A percentile compares a stretch with the other conserved stretches of the same genome.
Evolutionary conservation across 1,140 invertebrate genomes (phyloP).

Genomic region (Ladona fulva): DNA sequence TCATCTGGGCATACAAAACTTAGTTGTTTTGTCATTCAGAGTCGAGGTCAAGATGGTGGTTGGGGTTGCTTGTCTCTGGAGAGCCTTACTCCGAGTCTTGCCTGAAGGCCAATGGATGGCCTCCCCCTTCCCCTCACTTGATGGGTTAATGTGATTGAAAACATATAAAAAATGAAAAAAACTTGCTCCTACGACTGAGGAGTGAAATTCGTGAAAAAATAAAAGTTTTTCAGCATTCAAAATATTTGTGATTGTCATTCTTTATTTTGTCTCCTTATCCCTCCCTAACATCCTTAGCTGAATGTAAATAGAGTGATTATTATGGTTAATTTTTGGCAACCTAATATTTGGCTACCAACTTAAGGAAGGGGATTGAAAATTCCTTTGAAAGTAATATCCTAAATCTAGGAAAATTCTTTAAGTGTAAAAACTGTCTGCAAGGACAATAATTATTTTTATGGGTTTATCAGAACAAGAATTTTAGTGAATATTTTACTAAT

Average conservation of each 20-base stretch:
- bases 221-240: conserved; percentile 10
- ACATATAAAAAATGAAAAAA: neutral
- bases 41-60: neutral
- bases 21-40: neutral
- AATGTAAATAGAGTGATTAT: too few relatives aligned
- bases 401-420: too few relatives aligned
- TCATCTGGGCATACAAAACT: neutral
- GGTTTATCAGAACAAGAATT: too few relatives aligned
- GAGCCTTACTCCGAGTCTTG: neutral
- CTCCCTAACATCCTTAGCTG: too few relatives aligned
- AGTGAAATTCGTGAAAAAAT: neutral
- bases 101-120: neutral
- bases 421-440: too few relatives aligned
- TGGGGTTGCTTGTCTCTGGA: neutral
- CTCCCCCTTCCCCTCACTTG: neutral
- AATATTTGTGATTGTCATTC: neutral
- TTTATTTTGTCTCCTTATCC: too few relatives aligned
- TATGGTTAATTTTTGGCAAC: too few relatives aligned
- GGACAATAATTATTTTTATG: too few relatives aligned
- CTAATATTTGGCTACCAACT: too few relatives aligned
- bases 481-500: too few relatives aligned
- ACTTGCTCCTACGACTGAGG: neutral
- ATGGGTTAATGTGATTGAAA: neutral
- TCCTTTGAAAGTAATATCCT: too few relatives aligned
- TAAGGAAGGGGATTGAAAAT: too few relatives aligned